Base-by-base conservation (phyloP, 2,113 vertebrate species). In the Pholis gunnellus region DNA sequence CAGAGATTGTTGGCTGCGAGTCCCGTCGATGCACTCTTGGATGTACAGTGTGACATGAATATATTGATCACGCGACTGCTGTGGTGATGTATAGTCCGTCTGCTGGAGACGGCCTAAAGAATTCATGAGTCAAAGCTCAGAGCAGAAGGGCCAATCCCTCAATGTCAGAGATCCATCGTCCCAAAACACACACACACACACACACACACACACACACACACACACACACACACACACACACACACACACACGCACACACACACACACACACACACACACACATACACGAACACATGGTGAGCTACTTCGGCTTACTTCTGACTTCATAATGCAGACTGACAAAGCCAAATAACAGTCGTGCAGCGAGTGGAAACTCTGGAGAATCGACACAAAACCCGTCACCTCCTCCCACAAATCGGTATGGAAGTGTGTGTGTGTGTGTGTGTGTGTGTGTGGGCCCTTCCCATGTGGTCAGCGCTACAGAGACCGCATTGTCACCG, bases 41-140 rank as follows among this genome's bases (percentile, higher is more conserved):
- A 25, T 67, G 59, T 60, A 1, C 70, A 34, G 68, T 25, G 54
- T 65, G 74, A 71, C 83, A 72, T 69, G 52, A 82, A 82, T 78
- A 71, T 73, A 87, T 77, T 81, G 86, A 87, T 90, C 69, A 46
- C 36, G 65, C 75, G 14, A 22, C 59, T 15, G 25, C 78, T 65
- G 79, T 85, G 57, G 46, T 50, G 38, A 81, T 65, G 22, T 65
- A 44, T 40, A 18, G 17, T 81, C 83, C 61, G 73, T 83, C 72
- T 83, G 75, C 81, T 67, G 84, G 63, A 79, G 82, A 75, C 57
- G 15, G 38, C 34, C 82, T 89, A 72, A 91, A 90, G 75, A 89
- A 89, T 93, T 90, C 76, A 91, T 90, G 88, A 86, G 80, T 83
- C 84, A 84, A 88, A 90, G 85, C 89, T 90, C 87, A 54, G 82